Percentiles rank a stretch among this genome's conserved stretches.
Evolutionary conservation across 2,888 invertebrate genomes (phyloP).

Genomic region (Steinernema hermaphroditum): DNA sequence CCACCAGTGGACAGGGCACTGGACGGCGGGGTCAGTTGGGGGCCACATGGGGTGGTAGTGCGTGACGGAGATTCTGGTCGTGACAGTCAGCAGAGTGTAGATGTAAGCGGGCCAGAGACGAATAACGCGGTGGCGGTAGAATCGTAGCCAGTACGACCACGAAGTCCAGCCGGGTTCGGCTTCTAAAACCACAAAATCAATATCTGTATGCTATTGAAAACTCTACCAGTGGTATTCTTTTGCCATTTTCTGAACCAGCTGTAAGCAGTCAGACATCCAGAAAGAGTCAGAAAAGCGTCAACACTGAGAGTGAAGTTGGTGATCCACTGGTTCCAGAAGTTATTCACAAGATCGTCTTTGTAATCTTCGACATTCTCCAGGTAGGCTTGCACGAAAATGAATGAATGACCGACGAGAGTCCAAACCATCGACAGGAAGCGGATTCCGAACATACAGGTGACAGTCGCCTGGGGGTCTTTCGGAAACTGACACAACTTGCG

Average conservation of each 20-base stretch:
- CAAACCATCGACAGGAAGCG: conserved; percentile 64
- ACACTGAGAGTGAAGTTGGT: conserved; percentile 65
- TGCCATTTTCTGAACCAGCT: conserved; percentile 66
- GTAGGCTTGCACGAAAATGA: conserved; percentile 65
- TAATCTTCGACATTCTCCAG: conserved; percentile 63
- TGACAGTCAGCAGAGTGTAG: conserved; percentile 63
- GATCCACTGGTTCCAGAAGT: conserved; percentile 64
- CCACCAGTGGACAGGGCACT: conserved; percentile 64
- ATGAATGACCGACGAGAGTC: conserved; percentile 66
- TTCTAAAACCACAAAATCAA: conserved; percentile 44
- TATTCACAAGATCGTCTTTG: conserved; percentile 60
- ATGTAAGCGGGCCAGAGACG: conserved; percentile 66
- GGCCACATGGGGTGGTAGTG: conserved; percentile 66
- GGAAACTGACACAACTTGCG: conserved; percentile 58
- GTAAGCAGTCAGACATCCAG: conserved; percentile 63
- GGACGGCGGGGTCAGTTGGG: conserved; percentile 64
- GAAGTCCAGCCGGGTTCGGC: conserved; percentile 63
- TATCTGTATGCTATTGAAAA: conserved; percentile 11
- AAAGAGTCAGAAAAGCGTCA: conserved; percentile 62
- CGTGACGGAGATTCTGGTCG: conserved; percentile 59
- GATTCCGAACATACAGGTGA: conserved; percentile 65
- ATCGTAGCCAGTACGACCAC: conserved; percentile 64
- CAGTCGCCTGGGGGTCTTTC: conserved; percentile 63
- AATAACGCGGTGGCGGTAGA: conserved; percentile 64
- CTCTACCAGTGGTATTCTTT: conserved; percentile 59